Percentiles rank a stretch among this genome's conserved stretches.
These are phyloP conservation scores for Ctenoplectra terminalis DNA, from an alignment of 1,140 invertebrate species.

Conservation along the genomic window DNA sequence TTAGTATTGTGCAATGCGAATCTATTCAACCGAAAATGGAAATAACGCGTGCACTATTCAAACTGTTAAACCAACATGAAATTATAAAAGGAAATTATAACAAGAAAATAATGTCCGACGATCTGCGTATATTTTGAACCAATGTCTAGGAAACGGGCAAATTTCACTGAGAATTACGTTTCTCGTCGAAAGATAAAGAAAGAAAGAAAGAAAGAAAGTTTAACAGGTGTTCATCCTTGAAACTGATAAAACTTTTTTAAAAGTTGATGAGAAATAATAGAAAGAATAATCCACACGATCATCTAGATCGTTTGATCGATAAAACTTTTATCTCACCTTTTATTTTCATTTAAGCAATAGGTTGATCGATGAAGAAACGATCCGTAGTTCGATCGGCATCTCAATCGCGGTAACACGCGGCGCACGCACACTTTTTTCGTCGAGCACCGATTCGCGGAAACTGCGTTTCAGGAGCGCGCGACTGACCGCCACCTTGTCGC, in stretches of 20 bases:
- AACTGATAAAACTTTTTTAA: neutral
- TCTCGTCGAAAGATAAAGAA: no score
- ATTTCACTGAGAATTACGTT: neutral
- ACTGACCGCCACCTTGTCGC: constrained; percentile 61
- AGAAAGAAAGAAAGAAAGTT: neutral
- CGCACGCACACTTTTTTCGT: constrained; percentile 74
- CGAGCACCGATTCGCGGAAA: constrained; percentile 79
- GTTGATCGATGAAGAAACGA: constrained; percentile 14
- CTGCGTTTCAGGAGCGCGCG: constrained; percentile 80
- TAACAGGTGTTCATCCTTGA: constrained; percentile 12
- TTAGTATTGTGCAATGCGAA: neutral
- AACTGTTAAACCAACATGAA: neutral
- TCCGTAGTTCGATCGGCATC: constrained; percentile 41
- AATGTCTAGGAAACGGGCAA: no score
- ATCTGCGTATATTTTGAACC: no score
- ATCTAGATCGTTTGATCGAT: neutral
- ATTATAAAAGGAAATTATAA: neutral
- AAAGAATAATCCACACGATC: neutral
- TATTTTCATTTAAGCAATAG: constrained; percentile 50
- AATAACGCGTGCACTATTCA: neutral
- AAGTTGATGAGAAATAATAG: neutral
- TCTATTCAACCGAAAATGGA: neutral
- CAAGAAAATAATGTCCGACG: neutral
- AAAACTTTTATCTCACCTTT: constrained; percentile 41
- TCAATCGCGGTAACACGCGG: constrained; percentile 55